Evolutionary conservation across 2,113 vertebrate genomes (phyloP).

Genomic region (Cyanoramphus novaezelandiae): DNA sequence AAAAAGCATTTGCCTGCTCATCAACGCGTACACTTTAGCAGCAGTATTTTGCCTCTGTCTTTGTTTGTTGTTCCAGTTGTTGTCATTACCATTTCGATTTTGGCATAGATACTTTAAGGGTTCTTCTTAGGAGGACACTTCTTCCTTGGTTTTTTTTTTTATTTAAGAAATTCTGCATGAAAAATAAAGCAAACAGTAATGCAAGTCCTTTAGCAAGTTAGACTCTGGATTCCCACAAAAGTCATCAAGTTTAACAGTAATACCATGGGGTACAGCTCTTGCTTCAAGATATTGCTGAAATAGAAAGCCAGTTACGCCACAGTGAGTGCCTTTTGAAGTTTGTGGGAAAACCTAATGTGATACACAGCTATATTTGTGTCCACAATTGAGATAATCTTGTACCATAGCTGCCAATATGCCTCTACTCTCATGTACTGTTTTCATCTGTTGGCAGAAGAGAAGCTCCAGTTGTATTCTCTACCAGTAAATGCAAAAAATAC

Average conservation of each 20-base stretch:
- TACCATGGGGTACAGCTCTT: background rate
- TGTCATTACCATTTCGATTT: background rate
- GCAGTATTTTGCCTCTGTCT: background rate
- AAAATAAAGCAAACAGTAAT: background rate
- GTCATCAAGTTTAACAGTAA: background rate
- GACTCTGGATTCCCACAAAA: background rate
- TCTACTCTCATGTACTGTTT: background rate
- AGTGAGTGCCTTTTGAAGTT: background rate
- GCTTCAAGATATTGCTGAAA: background rate
- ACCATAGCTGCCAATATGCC: background rate
- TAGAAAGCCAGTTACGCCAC: fast-evolving
- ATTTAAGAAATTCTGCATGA: background rate
- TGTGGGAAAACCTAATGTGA: background rate
- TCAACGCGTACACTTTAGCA: background rate
- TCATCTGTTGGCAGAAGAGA: background rate
- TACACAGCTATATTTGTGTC: background rate
- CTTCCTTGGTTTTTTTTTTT: background rate
- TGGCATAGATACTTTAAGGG: background rate
- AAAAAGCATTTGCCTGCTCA: background rate
- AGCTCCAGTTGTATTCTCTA: background rate
- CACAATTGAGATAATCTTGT: background rate
- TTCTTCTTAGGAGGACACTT: background rate
- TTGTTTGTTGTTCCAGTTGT: background rate
- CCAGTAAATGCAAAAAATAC: background rate
- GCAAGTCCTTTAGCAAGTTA: background rate